Percentiles rank a stretch among this genome's conserved stretches.
phyloP scores from a whole-genome alignment of 1,140 invertebrate species.

The Plodia interpunctella region DNA sequence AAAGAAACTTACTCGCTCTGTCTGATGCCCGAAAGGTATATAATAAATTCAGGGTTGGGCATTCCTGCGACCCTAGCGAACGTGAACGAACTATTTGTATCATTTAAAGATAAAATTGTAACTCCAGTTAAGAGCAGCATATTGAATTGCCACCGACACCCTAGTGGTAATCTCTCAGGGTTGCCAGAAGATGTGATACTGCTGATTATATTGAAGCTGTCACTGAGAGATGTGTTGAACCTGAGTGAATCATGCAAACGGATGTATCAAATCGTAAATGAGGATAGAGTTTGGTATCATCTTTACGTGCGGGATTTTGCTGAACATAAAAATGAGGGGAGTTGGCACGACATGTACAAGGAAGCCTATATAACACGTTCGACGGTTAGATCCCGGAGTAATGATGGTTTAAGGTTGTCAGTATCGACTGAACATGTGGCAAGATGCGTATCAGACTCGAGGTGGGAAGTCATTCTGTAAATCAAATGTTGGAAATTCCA shows the following conservation, averaged over 20 bases:
- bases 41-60: conserved; percentile 22
- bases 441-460: conserved; percentile 18
- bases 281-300: conserved; percentile 31
- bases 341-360: conserved; percentile 27
- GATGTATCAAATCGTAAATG: conserved; percentile 28
- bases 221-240: conserved; percentile 32
- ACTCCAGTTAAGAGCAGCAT: conserved; percentile 34
- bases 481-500: background rate
- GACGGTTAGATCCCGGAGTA: conserved; percentile 6
- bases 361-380: conserved; percentile 16
- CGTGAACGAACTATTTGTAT: conserved; percentile 20
- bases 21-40: conserved; percentile 23
- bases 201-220: conserved; percentile 30
- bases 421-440: conserved; percentile 19
- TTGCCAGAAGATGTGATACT: conserved; percentile 33
- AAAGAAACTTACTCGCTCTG: conserved; percentile 35
- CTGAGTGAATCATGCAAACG: conserved; percentile 33
- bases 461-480: conserved; percentile 33
- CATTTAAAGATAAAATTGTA: conserved; percentile 32
- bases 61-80: conserved; percentile 24
- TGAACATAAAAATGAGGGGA: conserved; percentile 18
- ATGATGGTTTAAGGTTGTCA: conserved; percentile 17
- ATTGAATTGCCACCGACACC: conserved; percentile 25
- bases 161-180: conserved; percentile 27
- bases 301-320: conserved; percentile 36